phyloP scores from a whole-genome alignment of 2,888 invertebrate species.

The Heliconius aoede region DNA sequence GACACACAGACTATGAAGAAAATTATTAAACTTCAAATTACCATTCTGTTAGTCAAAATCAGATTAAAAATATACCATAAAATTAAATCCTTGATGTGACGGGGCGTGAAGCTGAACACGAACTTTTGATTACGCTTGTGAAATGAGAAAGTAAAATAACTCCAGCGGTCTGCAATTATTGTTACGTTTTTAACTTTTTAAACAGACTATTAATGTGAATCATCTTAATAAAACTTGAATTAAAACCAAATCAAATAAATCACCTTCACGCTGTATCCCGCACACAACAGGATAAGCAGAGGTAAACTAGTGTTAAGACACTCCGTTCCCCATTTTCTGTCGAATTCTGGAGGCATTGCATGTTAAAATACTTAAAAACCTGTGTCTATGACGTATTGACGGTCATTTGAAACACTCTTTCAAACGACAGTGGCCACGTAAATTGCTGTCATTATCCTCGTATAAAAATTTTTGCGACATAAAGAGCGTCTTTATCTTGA shows the following conservation, averaged over 20 bases:
- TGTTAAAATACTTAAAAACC: not conserved
- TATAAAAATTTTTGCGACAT: constrained; percentile 55
- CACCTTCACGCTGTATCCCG: too few relatives aligned
- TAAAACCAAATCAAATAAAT: too few relatives aligned
- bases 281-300: too few relatives aligned
- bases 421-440: constrained; percentile 27
- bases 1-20: too few relatives aligned
- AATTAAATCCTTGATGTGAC: constrained; percentile 16
- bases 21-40: constrained; percentile 1
- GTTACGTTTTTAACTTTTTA: constrained; percentile 16
- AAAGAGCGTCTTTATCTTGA: constrained; percentile 71
- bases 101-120: constrained; percentile 26
- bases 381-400: constrained; percentile 5
- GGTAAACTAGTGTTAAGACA: too few relatives aligned
- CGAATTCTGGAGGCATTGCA: too few relatives aligned
- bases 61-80: constrained; percentile 8
- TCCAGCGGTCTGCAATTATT: constrained; percentile 16
- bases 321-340: too few relatives aligned
- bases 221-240: constrained; percentile 7
- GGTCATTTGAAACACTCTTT: constrained; percentile 19
- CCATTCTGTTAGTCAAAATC: not conserved
- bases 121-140: constrained; percentile 25
- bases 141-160: constrained; percentile 24
- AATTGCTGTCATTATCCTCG: constrained; percentile 31
- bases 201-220: not conserved